phyloP scores from a whole-genome alignment of 1,140 invertebrate species.

The Drosophila obscura region DNA sequence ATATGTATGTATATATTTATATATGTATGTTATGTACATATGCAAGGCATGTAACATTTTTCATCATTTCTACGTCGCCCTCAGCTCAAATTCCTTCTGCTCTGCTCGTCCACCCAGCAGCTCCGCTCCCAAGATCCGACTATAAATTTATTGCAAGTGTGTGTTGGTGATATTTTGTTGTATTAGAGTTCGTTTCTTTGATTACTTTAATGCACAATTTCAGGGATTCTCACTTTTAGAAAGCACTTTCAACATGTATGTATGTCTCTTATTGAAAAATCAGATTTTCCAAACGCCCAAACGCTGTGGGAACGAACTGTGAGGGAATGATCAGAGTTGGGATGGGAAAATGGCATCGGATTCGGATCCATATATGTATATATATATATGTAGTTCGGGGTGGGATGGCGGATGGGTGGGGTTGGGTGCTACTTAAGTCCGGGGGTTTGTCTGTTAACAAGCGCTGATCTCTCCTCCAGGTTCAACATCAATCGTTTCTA shows the following conservation, averaged over 20 bases:
- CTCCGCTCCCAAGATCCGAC: constrained; percentile 14
- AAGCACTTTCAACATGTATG: constrained; percentile 52
- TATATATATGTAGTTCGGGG: too few species aligned
- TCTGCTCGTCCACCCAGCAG: constrained; percentile 10
- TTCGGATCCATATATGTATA: too few species aligned
- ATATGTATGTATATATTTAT: constrained; percentile 45
- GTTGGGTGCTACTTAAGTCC: too few species aligned
- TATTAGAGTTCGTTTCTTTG: constrained; percentile 31
- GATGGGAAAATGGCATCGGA: constrained; percentile 3
- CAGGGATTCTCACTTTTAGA: constrained; percentile 52
- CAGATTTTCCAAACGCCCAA: constrained; percentile 58
- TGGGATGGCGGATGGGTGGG: too few species aligned
- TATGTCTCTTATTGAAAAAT: constrained; percentile 67
- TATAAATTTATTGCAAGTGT: constrained; percentile 43
- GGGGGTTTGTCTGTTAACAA: too few species aligned
- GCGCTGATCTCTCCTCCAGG: too few species aligned
- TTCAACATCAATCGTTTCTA: neutral
- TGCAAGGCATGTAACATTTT: constrained; percentile 64
- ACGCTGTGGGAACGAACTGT: neutral
- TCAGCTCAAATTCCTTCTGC: neutral
- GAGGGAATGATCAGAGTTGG: constrained; percentile 34
- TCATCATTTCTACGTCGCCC: neutral
- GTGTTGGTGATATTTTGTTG: constrained; percentile 19
- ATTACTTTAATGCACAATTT: constrained; percentile 54
- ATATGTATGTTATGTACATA: constrained; percentile 54